These are phyloP conservation scores for Cavia porcellus DNA, from an alignment of 2,113 vertebrate genomes.

Conservation along the genomic window DNA sequence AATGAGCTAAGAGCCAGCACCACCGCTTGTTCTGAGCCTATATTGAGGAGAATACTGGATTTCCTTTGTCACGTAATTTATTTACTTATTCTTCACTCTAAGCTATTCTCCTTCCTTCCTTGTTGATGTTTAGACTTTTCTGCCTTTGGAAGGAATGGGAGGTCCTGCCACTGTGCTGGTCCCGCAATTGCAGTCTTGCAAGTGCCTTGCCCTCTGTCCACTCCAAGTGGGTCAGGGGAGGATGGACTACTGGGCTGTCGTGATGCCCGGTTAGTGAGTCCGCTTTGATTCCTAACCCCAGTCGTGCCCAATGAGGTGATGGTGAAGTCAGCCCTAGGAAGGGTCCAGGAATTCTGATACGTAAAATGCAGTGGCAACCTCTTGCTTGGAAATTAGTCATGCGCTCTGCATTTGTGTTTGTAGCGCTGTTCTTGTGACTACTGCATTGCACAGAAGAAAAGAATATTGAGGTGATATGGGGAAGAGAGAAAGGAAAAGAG, in stretches of 20 bases:
- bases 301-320: not conserved
- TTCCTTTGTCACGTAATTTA: not conserved
- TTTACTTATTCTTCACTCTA: not conserved
- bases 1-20: not conserved
- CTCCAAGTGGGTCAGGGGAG: too few species aligned
- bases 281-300: not conserved
- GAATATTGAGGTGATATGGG: not conserved
- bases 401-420: not conserved
- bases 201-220: too few species aligned
- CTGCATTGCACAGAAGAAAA: not conserved
- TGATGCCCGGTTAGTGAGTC: not conserved
- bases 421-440: not conserved
- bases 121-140: not conserved
- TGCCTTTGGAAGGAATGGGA: not conserved
- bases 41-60: not conserved
- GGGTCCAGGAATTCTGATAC: not conserved
- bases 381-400: not conserved
- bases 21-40: not conserved
- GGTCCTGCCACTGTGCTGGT: not conserved
- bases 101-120: not conserved
- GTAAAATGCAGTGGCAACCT: not conserved
- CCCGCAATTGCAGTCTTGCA: not conserved
- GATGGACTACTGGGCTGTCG: not conserved
- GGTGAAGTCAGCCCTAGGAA: not conserved
- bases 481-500: not conserved